Conservation (phyloP, 2,113 vertebrate genomes). For the Saguinus midas region DNA sequence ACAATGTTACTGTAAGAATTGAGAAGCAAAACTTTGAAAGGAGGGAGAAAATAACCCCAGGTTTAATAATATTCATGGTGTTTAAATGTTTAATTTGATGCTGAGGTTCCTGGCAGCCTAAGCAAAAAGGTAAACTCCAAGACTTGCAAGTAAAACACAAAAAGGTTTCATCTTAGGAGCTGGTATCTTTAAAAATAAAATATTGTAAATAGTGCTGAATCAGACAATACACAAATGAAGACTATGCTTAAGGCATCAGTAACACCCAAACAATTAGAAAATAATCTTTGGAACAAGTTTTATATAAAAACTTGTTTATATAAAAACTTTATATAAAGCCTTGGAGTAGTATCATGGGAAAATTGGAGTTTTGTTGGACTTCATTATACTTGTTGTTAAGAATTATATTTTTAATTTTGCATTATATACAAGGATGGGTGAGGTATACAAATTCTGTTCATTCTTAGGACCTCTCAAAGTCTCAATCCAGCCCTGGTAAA, state of each 20-base stretch:
- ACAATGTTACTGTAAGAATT: background rate
- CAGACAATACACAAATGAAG: background rate
- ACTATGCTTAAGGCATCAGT: background rate
- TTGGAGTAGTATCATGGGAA: background rate
- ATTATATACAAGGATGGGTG: background rate
- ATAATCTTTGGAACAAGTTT: background rate
- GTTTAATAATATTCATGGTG: background rate
- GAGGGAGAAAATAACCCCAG: background rate
- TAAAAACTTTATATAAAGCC: background rate
- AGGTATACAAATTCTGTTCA: background rate
- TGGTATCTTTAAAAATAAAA: conserved; percentile 1
- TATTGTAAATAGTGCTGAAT: background rate
- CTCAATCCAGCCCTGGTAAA: background rate
- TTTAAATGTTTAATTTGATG: background rate
- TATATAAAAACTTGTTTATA: background rate
- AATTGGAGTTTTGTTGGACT: background rate
- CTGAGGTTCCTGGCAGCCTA: conserved; percentile 9
- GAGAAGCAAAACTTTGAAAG: background rate
- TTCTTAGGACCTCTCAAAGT: background rate
- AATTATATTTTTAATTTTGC: background rate
- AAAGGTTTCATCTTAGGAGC: background rate
- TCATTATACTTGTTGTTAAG: background rate
- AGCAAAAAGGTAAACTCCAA: background rate
- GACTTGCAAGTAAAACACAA: background rate
- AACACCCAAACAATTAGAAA: background rate